Base-by-base conservation (phyloP, 1,140 invertebrate species). In the Nasonia giraulti region DNA sequence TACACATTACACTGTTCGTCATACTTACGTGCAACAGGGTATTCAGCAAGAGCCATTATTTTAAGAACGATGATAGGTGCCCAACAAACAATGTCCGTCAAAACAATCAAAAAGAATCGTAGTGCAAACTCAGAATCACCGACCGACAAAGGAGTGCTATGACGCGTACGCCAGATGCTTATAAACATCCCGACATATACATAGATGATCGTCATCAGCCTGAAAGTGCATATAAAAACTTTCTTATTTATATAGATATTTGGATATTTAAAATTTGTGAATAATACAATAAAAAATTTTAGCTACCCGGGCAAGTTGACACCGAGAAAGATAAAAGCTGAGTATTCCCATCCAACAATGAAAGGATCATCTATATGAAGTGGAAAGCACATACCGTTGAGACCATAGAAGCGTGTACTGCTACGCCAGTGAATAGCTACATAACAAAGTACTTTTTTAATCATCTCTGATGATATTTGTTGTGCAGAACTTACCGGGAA, bases 71-170 rank as follows among this genome's bases (percentile, higher is more conserved):
- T 96, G 37, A 97, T 96, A 5, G 96, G 96, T 10, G 94, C 93
- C 96, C 96, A 97, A 88, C 96, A 97, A 33, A 95, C 89, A n/a
- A 94, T 94, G 89, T 97, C 95, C 0, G 96, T 96, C 23, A 96
- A 90, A 1, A 97, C 96, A 80, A 97, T 97, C 85, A 97, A 94
- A 87, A 96, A 96, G 89, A 97, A 96, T 83, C 96, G 93, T 14
- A 95, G 90, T 2, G 95, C 95, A 88, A 97, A 95, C 89, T 96
- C 95, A 44, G 93, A 95, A 91, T 95, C 96, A 62, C 93, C 92
- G 47, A 94, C 92, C 37, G 93, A 94, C 66, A 96, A 88, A 44
- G 95, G 92, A 74, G 95, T 95, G 75, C 94, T 94, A 87, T 94
- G 91, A 83, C 95, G 91, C 23, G 95, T 95, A 87, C 94, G 92